Percentiles rank a stretch among this genome's conserved stretches.
These are phyloP conservation scores for Struthio camelus DNA, from an alignment of 2,113 vertebrate species.

Conservation along the genomic window DNA sequence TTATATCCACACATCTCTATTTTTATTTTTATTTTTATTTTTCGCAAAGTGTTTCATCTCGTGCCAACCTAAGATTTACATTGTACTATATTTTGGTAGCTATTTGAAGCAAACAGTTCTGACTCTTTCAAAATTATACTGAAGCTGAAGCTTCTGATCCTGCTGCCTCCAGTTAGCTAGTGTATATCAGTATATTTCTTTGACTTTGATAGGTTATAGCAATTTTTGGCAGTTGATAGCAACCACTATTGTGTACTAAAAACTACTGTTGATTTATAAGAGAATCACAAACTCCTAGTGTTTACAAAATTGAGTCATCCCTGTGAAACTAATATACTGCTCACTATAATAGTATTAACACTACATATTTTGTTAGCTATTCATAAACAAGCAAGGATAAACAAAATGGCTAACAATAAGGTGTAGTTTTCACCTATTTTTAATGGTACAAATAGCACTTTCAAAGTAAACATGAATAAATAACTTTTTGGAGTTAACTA, in stretches of 20 bases:
- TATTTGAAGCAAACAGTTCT: slow-evolving; percentile 1
- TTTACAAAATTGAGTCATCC: neutral
- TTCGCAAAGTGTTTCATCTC: neutral
- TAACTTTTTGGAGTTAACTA: neutral
- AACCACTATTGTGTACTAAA: neutral
- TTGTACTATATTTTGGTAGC: neutral
- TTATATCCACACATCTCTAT: neutral
- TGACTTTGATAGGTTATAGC: slow-evolving; percentile 6
- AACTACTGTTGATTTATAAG: neutral
- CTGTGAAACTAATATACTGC: neutral
- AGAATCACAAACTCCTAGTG: neutral
- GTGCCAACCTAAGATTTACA: neutral
- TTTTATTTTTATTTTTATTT: neutral
- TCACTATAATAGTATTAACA: neutral
- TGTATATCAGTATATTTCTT: neutral
- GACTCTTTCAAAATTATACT: slow-evolving; percentile 42
- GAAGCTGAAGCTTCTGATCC: neutral
- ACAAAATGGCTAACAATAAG: neutral
- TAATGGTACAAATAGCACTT: neutral
- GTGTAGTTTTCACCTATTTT: neutral
- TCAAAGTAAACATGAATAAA: neutral
- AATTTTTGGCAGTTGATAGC: slow-evolving; percentile 18
- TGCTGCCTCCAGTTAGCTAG: neutral
- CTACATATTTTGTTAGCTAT: neutral
- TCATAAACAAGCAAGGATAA: neutral